A percentile compares a stretch with the other conserved stretches of the same genome.
Conservation (phyloP, 2,113 vertebrate species). For the Perccottus glenii region DNA sequence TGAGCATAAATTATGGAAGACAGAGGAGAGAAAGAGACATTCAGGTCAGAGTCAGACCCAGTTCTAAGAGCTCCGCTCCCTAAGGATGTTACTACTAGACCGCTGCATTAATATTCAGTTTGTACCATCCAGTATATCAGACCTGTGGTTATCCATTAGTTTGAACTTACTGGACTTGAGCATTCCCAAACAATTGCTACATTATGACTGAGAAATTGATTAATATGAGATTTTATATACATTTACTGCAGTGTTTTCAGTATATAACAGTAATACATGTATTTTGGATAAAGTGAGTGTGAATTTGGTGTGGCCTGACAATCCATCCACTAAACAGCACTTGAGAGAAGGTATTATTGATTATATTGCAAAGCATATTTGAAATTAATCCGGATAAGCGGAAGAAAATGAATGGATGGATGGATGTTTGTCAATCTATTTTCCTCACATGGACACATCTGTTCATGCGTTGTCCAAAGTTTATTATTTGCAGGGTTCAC, state of each 20-base stretch:
- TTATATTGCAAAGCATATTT: background rate
- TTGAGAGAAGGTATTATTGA: constrained; percentile 3
- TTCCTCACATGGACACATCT: background rate
- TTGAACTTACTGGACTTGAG: constrained; percentile 31
- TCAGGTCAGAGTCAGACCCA: constrained; percentile 78
- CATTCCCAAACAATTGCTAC: constrained; percentile 5
- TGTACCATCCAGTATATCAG: constrained; percentile 51
- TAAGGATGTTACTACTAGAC: constrained; percentile 64
- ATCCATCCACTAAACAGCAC: background rate
- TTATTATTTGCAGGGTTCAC: background rate
- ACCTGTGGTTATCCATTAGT: constrained; percentile 38
- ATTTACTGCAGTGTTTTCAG: constrained; percentile 21
- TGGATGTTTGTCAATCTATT: background rate
- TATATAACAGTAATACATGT: background rate
- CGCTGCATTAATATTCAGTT: constrained; percentile 70
- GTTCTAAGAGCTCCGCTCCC: constrained; percentile 67
- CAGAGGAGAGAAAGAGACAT: constrained; percentile 55
- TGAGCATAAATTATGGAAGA: constrained; percentile 75
- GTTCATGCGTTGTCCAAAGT: background rate
- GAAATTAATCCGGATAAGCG: too few species aligned
- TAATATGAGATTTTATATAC: constrained; percentile 28
- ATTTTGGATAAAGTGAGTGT: constrained; percentile 11
- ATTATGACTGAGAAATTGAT: constrained; percentile 1
- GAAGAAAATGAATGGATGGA: too few species aligned
- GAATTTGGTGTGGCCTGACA: constrained; percentile 1